Conservation (phyloP, 2,113 vertebrate genomes). For the Nesogale talazaci region DNA sequence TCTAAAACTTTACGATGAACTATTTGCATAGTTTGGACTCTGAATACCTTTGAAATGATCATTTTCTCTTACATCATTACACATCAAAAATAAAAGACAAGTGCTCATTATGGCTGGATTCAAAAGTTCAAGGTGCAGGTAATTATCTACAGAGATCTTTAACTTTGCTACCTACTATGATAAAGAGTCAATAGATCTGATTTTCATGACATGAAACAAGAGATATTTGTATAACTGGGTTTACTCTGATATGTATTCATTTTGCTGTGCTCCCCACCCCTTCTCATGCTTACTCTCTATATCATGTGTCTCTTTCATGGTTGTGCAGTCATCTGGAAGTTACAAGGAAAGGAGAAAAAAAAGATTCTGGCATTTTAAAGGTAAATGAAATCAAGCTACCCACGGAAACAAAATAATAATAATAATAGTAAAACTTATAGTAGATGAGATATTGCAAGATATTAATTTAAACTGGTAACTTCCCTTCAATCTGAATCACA, state of each 20-base stretch:
- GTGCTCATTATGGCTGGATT: constrained; percentile 22
- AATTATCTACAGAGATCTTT: constrained; percentile 23
- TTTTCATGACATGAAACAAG: constrained; percentile 54
- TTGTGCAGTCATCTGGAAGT: constrained; percentile 64
- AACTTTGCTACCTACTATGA: neutral
- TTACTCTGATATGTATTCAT: constrained; percentile 44
- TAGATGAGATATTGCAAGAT: constrained; percentile 39
- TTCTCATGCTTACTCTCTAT: constrained; percentile 45
- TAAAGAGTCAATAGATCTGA: constrained; percentile 35
- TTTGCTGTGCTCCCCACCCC: neutral
- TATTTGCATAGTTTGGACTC: neutral
- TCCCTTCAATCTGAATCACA: constrained; percentile 35
- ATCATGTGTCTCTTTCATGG: constrained; percentile 39
- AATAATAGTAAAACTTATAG: constrained; percentile 39
- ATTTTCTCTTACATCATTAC: neutral
- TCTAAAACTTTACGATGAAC: neutral
- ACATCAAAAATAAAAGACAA: neutral
- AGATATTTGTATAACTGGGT: constrained; percentile 50
- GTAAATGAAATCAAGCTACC: constrained; percentile 63
- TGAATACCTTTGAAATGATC: neutral
- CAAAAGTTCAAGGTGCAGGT: neutral
- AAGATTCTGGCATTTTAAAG: constrained; percentile 37
- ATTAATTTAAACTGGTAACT: constrained; percentile 50
- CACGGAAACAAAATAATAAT: constrained; percentile 40
- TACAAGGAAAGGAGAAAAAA: neutral